Conservation (phyloP, 2,113 vertebrate genomes). For the Heterochromis multidens region DNA sequence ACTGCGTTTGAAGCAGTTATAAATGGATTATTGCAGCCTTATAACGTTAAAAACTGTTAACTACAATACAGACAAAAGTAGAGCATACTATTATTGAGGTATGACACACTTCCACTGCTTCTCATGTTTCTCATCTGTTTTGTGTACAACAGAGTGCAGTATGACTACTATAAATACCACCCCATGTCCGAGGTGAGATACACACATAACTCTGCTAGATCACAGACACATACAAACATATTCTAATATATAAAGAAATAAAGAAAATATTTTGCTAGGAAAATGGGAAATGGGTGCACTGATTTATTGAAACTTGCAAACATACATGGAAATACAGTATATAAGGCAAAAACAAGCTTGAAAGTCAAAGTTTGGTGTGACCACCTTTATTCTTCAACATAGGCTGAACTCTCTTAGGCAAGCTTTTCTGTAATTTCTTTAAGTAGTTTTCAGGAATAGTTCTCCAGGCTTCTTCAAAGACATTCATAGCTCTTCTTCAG, state of each 20-base stretch:
- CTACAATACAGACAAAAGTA: neutral
- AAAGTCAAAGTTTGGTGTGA: too few species aligned
- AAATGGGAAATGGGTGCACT: too few species aligned
- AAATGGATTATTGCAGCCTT: neutral
- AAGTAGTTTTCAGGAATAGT: too few species aligned
- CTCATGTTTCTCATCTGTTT: neutral
- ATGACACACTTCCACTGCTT: neutral
- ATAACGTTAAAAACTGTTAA: neutral
- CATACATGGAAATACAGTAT: too few species aligned
- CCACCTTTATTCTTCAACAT: too few species aligned
- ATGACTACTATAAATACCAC: constrained; percentile 67
- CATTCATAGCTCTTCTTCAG: neutral
- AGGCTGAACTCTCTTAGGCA: too few species aligned
- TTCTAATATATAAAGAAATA: too few species aligned
- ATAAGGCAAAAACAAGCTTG: too few species aligned
- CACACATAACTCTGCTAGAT: neutral
- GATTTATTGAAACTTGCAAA: too few species aligned
- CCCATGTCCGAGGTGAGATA: constrained; percentile 60
- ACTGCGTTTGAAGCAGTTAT: neutral
- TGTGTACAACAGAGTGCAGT: constrained; percentile 26
- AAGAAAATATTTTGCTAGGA: too few species aligned
- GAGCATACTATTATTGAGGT: neutral
- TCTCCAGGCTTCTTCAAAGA: neutral
- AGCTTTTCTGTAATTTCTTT: too few species aligned
- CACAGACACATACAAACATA: neutral